These are phyloP conservation scores for Petrosia ficiformis DNA, from an alignment of 37 sponge, comb jelly and placozoan genomes.

Conservation along the genomic window DNA sequence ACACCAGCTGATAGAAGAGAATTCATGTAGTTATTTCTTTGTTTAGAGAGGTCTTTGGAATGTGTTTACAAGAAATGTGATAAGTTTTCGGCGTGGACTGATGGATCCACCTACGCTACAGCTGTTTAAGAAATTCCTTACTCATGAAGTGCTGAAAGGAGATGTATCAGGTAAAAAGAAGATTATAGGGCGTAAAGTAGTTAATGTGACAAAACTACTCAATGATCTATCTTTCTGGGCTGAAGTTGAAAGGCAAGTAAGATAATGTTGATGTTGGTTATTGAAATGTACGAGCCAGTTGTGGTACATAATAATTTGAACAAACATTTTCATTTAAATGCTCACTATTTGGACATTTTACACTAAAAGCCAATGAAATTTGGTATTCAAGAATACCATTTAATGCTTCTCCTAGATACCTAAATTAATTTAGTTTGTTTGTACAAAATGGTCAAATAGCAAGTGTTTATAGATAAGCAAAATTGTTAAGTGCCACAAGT, in stretches of 20 bases:
- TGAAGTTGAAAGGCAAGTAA: slow-evolving; percentile 75
- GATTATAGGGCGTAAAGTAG: slow-evolving; percentile 34
- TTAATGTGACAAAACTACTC: slow-evolving; percentile 60
- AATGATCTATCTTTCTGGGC: slow-evolving; percentile 90
- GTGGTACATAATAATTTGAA: slow-evolving; percentile 1
- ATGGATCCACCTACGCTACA: slow-evolving; percentile 19
- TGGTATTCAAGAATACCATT: too few relatives aligned
- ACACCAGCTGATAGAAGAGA: neutral
- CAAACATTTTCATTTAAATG: too few relatives aligned
- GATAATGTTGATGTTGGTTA: too few relatives aligned
- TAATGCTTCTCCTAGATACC: too few relatives aligned
- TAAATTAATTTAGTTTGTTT: too few relatives aligned
- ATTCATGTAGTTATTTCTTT: too few relatives aligned
- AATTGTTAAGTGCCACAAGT: too few relatives aligned
- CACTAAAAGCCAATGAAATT: too few relatives aligned
- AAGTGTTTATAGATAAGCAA: too few relatives aligned
- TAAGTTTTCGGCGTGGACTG: slow-evolving; percentile 56
- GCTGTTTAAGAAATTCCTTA: slow-evolving; percentile 39
- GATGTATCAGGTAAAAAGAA: slow-evolving; percentile 1
- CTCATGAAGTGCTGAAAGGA: slow-evolving; percentile 35
- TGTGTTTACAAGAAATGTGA: slow-evolving; percentile 50
- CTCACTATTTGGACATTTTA: too few relatives aligned
- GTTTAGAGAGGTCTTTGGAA: slow-evolving; percentile 56
- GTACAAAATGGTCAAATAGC: too few relatives aligned
- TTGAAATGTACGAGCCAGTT: neutral